These are phyloP conservation scores for Chaetura pelagica DNA, from an alignment of 2,113 vertebrate genomes.

Conservation along the genomic window DNA sequence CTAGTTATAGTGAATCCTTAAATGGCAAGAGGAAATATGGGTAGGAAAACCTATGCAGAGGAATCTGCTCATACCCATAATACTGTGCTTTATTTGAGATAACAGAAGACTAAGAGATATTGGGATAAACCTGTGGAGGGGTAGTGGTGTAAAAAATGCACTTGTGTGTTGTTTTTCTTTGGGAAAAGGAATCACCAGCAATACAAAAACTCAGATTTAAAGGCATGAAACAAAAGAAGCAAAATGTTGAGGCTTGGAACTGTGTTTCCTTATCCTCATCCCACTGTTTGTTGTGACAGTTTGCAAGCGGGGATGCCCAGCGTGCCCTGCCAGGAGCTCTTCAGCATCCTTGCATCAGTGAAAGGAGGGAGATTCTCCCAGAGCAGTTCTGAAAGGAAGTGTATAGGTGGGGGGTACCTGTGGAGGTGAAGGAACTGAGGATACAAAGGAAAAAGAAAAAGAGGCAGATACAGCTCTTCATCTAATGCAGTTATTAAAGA, in stretches of 20 bases:
- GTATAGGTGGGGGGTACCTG: fast-evolving
- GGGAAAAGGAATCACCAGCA: neutral
- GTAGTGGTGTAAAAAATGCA: neutral
- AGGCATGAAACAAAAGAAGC: neutral
- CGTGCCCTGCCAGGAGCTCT: neutral
- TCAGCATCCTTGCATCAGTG: neutral
- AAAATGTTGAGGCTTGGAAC: neutral
- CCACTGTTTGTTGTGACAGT: neutral
- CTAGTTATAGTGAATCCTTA: neutral
- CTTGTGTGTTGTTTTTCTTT: neutral
- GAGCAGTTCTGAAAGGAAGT: neutral
- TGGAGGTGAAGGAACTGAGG: neutral
- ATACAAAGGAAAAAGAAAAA: neutral
- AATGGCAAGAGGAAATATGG: neutral
- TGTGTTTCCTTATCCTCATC: fast-evolving
- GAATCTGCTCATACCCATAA: neutral
- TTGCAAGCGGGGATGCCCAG: neutral
- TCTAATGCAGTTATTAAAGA: neutral
- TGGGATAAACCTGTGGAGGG: neutral
- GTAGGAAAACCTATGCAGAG: neutral
- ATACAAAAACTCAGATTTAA: neutral
- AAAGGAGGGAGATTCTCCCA: neutral
- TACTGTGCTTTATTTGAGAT: neutral
- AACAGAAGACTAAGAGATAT: neutral
- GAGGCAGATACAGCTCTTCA: neutral